Conservation (phyloP, 2,888 invertebrate genomes). For the Cecidostiba fungosa region DNA sequence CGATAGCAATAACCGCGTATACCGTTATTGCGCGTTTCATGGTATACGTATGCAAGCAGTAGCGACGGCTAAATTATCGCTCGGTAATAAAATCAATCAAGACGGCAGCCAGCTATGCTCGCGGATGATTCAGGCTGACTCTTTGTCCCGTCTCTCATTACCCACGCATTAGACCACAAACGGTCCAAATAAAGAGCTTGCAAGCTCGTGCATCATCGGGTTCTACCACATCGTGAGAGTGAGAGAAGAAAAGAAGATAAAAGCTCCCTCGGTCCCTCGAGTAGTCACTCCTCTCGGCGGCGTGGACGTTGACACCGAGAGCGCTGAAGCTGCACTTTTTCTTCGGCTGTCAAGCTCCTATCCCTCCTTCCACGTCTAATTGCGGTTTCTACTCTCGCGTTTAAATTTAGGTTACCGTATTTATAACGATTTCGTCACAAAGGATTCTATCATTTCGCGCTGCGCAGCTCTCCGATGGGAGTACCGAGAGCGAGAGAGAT, state of each 20-base stretch:
- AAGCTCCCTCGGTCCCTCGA: background rate
- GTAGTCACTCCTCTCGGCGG: background rate
- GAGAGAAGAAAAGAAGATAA: background rate
- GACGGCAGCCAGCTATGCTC: background rate
- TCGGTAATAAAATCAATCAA: background rate
- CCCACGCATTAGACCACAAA: background rate
- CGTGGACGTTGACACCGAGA: conserved; percentile 39
- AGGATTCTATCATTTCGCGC: conserved; percentile 53
- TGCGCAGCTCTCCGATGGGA: conserved; percentile 30
- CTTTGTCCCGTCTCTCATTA: background rate
- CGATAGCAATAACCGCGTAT: background rate
- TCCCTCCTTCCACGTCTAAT: conserved; percentile 19
- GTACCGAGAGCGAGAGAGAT: background rate
- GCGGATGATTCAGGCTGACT: background rate
- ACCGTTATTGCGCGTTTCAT: too few relatives aligned
- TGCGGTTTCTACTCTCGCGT: conserved; percentile 15
- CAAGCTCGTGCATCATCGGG: conserved; percentile 37
- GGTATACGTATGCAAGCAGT: background rate
- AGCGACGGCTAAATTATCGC: background rate
- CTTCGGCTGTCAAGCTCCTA: conserved; percentile 35
- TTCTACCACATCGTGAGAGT: background rate
- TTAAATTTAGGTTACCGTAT: conserved; percentile 59
- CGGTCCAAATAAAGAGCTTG: background rate
- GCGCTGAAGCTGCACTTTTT: conserved; percentile 51
- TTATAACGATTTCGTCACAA: conserved; percentile 60